These are phyloP conservation scores for Falco berigora DNA, from an alignment of 2,797 vertebrate species.

Conservation along the genomic window DNA sequence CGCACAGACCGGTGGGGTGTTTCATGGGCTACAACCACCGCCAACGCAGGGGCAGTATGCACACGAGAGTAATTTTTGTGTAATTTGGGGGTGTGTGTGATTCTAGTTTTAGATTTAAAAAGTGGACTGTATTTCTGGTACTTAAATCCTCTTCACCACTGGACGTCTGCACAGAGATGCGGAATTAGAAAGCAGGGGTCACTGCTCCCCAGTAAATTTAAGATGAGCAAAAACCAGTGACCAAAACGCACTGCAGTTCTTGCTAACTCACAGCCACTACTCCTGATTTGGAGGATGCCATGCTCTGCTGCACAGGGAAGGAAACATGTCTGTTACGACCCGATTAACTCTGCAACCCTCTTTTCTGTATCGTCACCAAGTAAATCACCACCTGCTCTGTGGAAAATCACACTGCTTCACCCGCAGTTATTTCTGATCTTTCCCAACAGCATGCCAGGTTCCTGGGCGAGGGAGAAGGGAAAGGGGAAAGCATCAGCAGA, in stretches of 20 bases:
- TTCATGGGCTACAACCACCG: background rate
- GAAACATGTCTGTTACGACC: background rate
- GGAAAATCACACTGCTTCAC: background rate
- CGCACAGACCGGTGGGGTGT: accelerated
- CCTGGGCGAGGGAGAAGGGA: background rate
- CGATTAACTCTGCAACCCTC: background rate
- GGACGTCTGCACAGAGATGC: background rate
- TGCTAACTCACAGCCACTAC: background rate
- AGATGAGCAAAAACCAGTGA: background rate
- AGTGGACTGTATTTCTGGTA: background rate
- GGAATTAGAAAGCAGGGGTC: background rate
- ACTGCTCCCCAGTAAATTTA: background rate
- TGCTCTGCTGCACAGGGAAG: background rate
- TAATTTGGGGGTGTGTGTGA: background rate
- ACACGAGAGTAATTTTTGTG: background rate
- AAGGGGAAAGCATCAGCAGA: background rate
- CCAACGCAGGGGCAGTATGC: accelerated
- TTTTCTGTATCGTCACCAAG: background rate
- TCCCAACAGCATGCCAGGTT: accelerated
- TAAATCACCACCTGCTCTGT: accelerated
- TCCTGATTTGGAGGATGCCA: background rate
- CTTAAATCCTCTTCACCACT: background rate
- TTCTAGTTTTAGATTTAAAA: background rate
- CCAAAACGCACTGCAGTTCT: background rate
- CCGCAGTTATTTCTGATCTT: accelerated